A percentile compares a stretch with the other conserved stretches of the same genome.
phyloP scores from a whole-genome alignment of 2,888 invertebrate genomes.

The Autographa pulchrina region DNA sequence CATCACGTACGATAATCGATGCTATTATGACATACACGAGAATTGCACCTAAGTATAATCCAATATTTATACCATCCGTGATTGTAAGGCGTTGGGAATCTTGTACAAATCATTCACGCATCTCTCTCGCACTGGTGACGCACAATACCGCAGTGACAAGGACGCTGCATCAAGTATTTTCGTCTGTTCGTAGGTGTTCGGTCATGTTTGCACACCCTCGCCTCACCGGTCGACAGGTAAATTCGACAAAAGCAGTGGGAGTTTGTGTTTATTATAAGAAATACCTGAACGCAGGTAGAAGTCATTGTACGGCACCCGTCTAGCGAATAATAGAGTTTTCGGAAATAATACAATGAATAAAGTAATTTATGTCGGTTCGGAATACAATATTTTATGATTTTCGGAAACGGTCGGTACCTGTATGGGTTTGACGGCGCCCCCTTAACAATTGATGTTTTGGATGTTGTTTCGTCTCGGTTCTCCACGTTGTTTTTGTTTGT shows the following conservation, averaged over 20 bases:
- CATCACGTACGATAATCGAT: slow-evolving; percentile 88
- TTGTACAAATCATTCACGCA: slow-evolving; percentile 53
- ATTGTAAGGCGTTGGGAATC: slow-evolving; percentile 73
- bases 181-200: slow-evolving; percentile 75
- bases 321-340: slow-evolving; percentile 86
- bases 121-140: slow-evolving; percentile 56
- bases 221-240: slow-evolving; percentile 82
- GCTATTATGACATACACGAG: slow-evolving; percentile 88
- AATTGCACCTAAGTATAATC: slow-evolving; percentile 88
- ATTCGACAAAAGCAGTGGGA: slow-evolving; percentile 84
- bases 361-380: slow-evolving; percentile 85
- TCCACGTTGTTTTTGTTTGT: slow-evolving; percentile 83
- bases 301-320: slow-evolving; percentile 80
- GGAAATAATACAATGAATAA: slow-evolving; percentile 86
- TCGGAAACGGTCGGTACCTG: slow-evolving; percentile 80
- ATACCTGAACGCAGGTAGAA: slow-evolving; percentile 85
- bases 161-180: slow-evolving; percentile 62
- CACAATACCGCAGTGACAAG: slow-evolving; percentile 54
- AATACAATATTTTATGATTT: slow-evolving; percentile 82
- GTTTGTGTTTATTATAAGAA: slow-evolving; percentile 83
- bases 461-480: slow-evolving; percentile 80
- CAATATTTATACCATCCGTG: slow-evolving; percentile 87
- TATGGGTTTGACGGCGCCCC: slow-evolving; percentile 59
- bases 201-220: slow-evolving; percentile 82
- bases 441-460: slow-evolving; percentile 79